A percentile compares a stretch with the other conserved stretches of the same genome.
phyloP scores from a whole-genome alignment of 1,140 invertebrate genomes.

The Argopecten irradians region DNA sequence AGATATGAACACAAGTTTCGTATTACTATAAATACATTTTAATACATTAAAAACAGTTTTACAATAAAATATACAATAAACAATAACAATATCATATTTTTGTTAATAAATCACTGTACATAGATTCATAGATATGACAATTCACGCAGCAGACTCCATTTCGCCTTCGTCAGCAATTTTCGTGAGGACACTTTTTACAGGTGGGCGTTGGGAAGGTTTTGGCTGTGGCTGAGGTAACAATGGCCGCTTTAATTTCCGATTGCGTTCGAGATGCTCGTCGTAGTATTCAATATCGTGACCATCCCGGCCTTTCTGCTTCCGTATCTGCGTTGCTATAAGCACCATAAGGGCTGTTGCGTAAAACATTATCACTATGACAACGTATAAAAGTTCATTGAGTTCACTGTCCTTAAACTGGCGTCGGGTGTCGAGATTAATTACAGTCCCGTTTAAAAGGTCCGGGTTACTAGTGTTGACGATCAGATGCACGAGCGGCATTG shows the following conservation, averaged over 20 bases:
- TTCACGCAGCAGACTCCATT: not conserved
- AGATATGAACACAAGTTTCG: too few species aligned
- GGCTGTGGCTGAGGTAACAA: not conserved
- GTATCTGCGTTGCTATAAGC: slow-evolving; percentile 71
- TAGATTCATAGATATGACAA: not conserved
- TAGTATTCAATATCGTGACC: slow-evolving; percentile 71
- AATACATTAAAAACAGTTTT: not conserved
- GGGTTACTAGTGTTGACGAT: slow-evolving; percentile 41
- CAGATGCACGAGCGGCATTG: slow-evolving; percentile 40
- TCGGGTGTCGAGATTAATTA: slow-evolving; percentile 57
- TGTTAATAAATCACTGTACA: not conserved
- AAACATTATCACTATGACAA: slow-evolving; percentile 73
- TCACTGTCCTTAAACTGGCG: slow-evolving; percentile 66
- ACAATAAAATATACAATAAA: not conserved
- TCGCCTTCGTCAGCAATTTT: not conserved
- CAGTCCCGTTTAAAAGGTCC: slow-evolving; percentile 51
- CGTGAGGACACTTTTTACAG: not conserved
- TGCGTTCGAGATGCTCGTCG: slow-evolving; percentile 70
- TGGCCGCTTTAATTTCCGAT: slow-evolving; percentile 46
- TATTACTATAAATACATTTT: not conserved
- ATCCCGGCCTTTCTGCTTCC: slow-evolving; percentile 62
- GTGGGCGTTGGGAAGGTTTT: not conserved
- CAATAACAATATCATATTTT: not conserved
- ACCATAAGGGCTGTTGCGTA: slow-evolving; percentile 72
- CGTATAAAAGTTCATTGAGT: slow-evolving; percentile 71